Conservation (phyloP, 37 sponge, comb jelly and placozoan species). For the Spongia lamella region DNA sequence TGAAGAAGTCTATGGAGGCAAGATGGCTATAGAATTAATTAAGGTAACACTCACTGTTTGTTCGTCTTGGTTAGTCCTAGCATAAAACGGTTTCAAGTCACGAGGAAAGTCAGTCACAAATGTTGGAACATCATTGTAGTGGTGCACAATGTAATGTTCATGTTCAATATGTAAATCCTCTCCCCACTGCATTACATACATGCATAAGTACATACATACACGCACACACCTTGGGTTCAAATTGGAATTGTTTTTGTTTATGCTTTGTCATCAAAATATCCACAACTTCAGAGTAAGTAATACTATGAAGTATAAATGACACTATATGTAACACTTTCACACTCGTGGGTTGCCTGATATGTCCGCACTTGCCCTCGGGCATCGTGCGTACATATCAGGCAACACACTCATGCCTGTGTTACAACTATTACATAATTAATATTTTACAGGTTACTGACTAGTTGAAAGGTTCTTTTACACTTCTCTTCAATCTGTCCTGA, state of each 20-base stretch:
- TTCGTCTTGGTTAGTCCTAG: conserved; percentile 34
- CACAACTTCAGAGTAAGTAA: conserved; percentile 73
- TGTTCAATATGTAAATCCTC: conserved; percentile 69
- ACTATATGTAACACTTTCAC: too few relatives aligned
- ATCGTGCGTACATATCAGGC: too few relatives aligned
- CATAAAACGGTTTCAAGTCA: conserved; percentile 84
- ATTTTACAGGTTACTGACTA: background rate
- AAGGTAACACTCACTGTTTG: too few relatives aligned
- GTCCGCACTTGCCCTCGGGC: background rate
- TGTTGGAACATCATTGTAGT: conserved; percentile 54
- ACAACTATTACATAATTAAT: too few relatives aligned
- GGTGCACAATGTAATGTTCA: conserved; percentile 61
- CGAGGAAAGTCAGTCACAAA: conserved; percentile 88
- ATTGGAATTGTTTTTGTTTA: conserved; percentile 13
- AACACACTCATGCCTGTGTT: too few relatives aligned
- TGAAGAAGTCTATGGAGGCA: too few relatives aligned
- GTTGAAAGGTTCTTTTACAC: background rate
- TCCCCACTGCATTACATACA: conserved; percentile 65
- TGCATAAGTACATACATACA: too few relatives aligned
- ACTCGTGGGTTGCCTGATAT: background rate
- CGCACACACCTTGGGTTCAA: conserved; percentile 44
- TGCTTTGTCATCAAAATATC: conserved; percentile 18
- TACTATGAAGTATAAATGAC: too few relatives aligned
- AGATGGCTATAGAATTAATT: too few relatives aligned
- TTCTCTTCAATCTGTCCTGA: background rate